Conservation (phyloP, 2,113 vertebrate species). For the Phyllostomus discolor region DNA sequence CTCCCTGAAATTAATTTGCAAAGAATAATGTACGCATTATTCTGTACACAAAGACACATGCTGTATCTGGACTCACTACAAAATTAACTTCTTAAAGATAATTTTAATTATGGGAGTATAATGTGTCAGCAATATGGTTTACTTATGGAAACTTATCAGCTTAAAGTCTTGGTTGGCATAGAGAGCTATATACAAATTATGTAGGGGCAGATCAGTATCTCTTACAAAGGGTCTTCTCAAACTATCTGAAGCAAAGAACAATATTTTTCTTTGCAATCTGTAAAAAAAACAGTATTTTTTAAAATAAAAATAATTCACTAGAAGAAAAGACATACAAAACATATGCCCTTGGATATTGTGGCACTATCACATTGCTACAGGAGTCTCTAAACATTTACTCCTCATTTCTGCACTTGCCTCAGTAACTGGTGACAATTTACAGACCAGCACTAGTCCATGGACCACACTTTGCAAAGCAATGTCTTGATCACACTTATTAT, state of each 20-base stretch:
- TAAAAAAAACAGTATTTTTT: not conserved
- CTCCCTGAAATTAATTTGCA: conserved; percentile 2
- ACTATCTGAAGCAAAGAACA: not conserved
- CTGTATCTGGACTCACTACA: not conserved
- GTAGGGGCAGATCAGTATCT: not conserved
- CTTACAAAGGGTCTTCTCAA: not conserved
- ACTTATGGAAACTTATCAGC: not conserved
- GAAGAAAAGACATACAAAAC: not conserved
- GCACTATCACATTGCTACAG: not conserved
- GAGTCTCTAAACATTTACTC: not conserved
- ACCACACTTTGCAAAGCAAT: not conserved
- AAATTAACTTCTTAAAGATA: conserved; percentile 31
- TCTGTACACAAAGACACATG: too few relatives aligned
- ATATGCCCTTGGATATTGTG: not conserved
- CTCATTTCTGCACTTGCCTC: not conserved
- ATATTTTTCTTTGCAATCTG: not conserved
- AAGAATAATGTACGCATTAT: not conserved
- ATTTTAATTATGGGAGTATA: conserved; percentile 14
- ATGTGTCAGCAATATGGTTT: not conserved
- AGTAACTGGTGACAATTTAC: not conserved
- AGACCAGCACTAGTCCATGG: not conserved
- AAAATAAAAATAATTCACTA: conserved; percentile 31
- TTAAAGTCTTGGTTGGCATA: not conserved
- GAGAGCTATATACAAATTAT: not conserved
- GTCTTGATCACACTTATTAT: not conserved